phyloP scores from a whole-genome alignment of 2,888 invertebrate species.

The Nycteola revayana region DNA sequence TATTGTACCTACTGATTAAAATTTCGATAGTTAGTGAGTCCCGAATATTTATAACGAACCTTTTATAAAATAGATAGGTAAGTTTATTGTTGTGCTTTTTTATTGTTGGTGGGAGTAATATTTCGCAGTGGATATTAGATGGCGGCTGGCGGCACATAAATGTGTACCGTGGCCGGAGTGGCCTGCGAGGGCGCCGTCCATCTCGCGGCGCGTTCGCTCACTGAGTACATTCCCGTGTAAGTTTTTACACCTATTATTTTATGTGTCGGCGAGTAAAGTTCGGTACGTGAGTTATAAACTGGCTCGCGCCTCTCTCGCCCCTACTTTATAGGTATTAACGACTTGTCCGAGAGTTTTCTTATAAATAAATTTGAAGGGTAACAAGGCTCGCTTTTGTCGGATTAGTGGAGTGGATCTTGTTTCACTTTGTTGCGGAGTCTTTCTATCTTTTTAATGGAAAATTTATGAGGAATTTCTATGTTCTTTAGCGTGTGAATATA shows the following conservation, averaged over 20 bases:
- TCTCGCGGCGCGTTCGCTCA: conserved; percentile 73
- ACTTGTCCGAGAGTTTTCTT: conserved; percentile 83
- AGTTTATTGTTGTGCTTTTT: conserved; percentile 11
- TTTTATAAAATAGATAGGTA: conserved; percentile 34
- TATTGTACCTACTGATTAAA: conserved; percentile 65
- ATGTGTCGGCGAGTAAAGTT: conserved; percentile 83
- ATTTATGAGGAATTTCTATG: conserved; percentile 56
- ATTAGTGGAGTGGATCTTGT: conserved; percentile 82
- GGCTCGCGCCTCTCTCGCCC: conserved; percentile 81
- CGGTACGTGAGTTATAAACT: conserved; percentile 83
- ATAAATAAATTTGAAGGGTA: conserved; percentile 83
- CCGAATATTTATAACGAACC: conserved; percentile 24
- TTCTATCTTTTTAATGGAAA: conserved; percentile 70
- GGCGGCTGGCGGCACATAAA: conserved; percentile 27
- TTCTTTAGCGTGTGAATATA: conserved; percentile 45
- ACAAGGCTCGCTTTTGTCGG: conserved; percentile 82
- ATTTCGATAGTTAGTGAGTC: conserved; percentile 32
- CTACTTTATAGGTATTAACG: conserved; percentile 83
- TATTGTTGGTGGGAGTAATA: conserved; percentile 17
- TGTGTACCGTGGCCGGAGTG: conserved; percentile 31
- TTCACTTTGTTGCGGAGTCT: conserved; percentile 79
- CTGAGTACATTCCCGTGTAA: conserved; percentile 83
- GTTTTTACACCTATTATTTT: conserved; percentile 83
- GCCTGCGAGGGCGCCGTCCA: conserved; percentile 58
- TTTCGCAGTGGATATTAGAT: conserved; percentile 28